These are phyloP conservation scores for Antennarius striatus DNA, from an alignment of 2,113 vertebrate genomes.

Conservation along the genomic window DNA sequence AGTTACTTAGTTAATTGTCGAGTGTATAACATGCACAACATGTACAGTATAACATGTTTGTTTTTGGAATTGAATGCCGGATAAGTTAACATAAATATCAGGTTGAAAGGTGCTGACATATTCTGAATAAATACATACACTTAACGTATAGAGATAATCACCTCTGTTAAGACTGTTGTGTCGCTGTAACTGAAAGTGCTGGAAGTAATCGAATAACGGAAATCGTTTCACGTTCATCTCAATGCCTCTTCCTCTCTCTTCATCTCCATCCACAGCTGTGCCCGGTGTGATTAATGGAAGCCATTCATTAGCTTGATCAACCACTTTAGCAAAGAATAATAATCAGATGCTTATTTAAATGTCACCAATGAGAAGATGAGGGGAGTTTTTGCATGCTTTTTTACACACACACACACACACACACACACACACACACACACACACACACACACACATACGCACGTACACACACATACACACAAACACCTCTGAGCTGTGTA, in stretches of 20 bases:
- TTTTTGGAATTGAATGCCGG: slow-evolving; percentile 5
- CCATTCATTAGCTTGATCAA: slow-evolving; percentile 80
- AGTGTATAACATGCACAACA: neutral
- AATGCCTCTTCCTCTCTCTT: slow-evolving; percentile 23
- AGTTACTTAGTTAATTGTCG: slow-evolving; percentile 16
- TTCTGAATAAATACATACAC: neutral
- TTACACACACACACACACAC: neutral
- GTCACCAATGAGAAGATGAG: slow-evolving; percentile 58
- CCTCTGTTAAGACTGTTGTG: slow-evolving; percentile 28
- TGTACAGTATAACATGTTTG: slow-evolving; percentile 13
- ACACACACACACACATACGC: too few species aligned
- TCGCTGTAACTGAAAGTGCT: slow-evolving; percentile 30
- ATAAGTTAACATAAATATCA: neutral
- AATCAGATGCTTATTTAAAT: slow-evolving; percentile 81
- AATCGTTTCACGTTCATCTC: slow-evolving; percentile 1
- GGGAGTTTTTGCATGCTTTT: slow-evolving; percentile 43
- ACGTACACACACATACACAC: too few species aligned
- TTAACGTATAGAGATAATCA: slow-evolving; percentile 17
- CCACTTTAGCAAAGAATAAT: slow-evolving; percentile 76
- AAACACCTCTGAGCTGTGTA: too few species aligned
- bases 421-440: too few species aligned
- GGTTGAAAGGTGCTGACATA: too few species aligned
- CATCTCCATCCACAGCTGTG: slow-evolving; percentile 44
- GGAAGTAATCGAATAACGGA: slow-evolving; percentile 17
- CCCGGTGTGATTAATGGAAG: slow-evolving; percentile 73